Conservation (phyloP, 2,797 vertebrate genomes). For the Fringilla coelebs region DNA sequence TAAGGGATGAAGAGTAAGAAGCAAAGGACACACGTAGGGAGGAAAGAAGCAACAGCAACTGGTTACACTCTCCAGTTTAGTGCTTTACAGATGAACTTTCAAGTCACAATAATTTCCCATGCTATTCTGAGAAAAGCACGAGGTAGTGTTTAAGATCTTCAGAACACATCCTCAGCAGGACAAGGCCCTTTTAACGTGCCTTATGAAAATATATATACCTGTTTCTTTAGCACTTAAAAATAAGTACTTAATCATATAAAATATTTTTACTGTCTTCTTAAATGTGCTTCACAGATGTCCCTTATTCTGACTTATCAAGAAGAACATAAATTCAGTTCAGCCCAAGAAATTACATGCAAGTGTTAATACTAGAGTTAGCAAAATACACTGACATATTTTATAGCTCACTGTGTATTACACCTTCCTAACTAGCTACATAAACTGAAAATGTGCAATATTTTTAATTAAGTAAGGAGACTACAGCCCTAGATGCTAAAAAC, state of each 20-base stretch:
- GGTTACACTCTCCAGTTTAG: not conserved
- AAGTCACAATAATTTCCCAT: not conserved
- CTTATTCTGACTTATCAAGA: conserved; percentile 7
- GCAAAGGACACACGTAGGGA: rapidly evolving
- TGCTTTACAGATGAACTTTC: not conserved
- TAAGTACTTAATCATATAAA: not conserved
- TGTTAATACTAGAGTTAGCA: conserved; percentile 19
- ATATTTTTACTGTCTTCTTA: not conserved
- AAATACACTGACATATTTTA: conserved; percentile 23
- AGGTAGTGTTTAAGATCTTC: not conserved
- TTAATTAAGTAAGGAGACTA: conserved; percentile 21
- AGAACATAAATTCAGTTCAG: not conserved
- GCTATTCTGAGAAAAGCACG: not conserved
- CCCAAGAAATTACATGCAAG: not conserved
- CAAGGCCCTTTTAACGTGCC: not conserved
- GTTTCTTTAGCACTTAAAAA: not conserved
- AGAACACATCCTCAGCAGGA: not conserved
- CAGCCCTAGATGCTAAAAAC: not conserved
- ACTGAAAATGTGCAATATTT: not conserved
- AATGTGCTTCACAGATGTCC: not conserved
- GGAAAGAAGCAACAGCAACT: not conserved
- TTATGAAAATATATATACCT: not conserved
- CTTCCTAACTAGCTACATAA: conserved; percentile 8
- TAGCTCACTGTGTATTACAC: not conserved
- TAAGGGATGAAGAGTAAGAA: not conserved